Conservation (phyloP, 2,888 invertebrate genomes). For the Eupithecia abbreviata region DNA sequence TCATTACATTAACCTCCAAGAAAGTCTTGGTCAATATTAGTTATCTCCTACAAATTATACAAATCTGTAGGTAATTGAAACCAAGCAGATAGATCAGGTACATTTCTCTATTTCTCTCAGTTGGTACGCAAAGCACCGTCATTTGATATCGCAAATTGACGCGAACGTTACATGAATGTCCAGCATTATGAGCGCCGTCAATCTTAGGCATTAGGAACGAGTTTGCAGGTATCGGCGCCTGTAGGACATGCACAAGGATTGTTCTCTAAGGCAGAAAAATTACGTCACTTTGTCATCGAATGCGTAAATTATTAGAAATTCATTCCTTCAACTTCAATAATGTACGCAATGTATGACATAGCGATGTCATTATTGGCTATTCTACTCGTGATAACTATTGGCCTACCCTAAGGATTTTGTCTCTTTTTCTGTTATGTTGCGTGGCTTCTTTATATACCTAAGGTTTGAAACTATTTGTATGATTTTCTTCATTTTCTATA, state of each 20-base stretch:
- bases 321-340: too few species aligned
- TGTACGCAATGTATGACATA: too few species aligned
- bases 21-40: background rate
- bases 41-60: conserved; percentile 6
- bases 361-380: too few species aligned
- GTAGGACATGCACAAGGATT: too few species aligned
- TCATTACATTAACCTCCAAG: background rate
- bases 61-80: conserved; percentile 11
- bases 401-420: background rate
- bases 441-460: background rate
- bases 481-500: background rate
- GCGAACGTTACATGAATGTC: conserved; percentile 31
- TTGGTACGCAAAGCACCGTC: conserved; percentile 16
- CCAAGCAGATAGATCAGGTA: conserved; percentile 10
- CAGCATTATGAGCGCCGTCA: conserved; percentile 42
- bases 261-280: too few species aligned
- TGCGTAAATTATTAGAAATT: too few species aligned
- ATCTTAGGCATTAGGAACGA: conserved; percentile 25
- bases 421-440: background rate
- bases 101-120: conserved; percentile 24
- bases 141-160: conserved; percentile 32
- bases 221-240: background rate
- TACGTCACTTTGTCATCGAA: too few species aligned
- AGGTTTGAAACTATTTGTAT: background rate
- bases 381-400: too few species aligned